Evolutionary conservation across 2,888 invertebrate species (phyloP), one percentile per base, ranked within the genome.

Genomic region (Adelognathus sp.): DNA sequence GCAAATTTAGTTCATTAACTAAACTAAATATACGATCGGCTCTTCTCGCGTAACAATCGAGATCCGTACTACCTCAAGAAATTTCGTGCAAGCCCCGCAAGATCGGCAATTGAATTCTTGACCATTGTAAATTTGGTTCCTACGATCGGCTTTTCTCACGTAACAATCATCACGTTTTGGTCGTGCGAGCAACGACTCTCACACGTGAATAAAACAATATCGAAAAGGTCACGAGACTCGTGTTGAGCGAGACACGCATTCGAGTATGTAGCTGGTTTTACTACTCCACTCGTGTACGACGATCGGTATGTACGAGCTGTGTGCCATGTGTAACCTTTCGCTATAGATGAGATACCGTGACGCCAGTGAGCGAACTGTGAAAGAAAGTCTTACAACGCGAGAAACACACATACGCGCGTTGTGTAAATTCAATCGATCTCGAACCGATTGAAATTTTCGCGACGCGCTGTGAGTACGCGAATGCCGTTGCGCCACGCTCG

Each of bases 311-410:
- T 60, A 58, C 61, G 46, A 46, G 66, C 79, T 81, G 76, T 84
- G 75, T 67, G 79, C 79, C 79, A 73, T 41, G 36, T 75, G 77
- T 82, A 80, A 83, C 80, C 83, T 83, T 82, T 83, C 66, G 58
- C 74, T 54, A 78, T 56, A 66, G 74, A 78, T 75, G 69, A 60
- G 46, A 54, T 60, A 44, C 39, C 31, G 27, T 44, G 41, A 44
- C 21, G 63, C 16, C 24, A 44, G n/a, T n/a, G 9, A 27, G 27
- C 14, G 14, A 52, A 52, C 14, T 39, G 18, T 14, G 39, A 52
- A 41, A 67, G 54, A 54, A 54, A 67, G 33, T 24, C 41, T 24
- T 29, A 14, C 11, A 36, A n/a, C n/a, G 29, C 16, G 58, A 58
- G 56, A 56, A 18, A 73, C 14, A 31, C 67, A 60, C 46, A 52